Conservation (phyloP, 2,888 invertebrate species). For the Lucinisca nassula region DNA sequence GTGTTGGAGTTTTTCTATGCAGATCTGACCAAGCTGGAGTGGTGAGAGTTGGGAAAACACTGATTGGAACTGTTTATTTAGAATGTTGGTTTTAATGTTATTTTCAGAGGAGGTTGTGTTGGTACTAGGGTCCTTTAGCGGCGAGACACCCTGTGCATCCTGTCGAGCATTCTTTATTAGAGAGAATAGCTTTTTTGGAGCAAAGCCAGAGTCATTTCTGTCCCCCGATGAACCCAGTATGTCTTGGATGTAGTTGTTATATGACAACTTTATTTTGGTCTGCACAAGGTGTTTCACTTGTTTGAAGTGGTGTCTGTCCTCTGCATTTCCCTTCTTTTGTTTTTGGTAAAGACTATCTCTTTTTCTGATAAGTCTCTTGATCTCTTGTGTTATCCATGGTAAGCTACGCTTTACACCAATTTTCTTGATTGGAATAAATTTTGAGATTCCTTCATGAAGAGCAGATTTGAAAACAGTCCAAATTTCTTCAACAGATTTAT, state of each 20-base stretch:
- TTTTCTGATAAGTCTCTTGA: conserved; percentile 2
- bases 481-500: too few relatives aligned
- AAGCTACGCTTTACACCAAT: not conserved
- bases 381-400: conserved; percentile 17
- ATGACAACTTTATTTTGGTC: not conserved
- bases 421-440: too few relatives aligned
- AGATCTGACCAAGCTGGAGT: not conserved
- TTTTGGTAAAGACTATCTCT: not conserved
- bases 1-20: not conserved
- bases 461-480: too few relatives aligned
- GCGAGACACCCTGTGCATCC: conserved; percentile 16
- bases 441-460: too few relatives aligned
- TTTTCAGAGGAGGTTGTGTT: too few relatives aligned
- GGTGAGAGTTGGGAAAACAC: not conserved
- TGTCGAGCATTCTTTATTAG: conserved; percentile 21
- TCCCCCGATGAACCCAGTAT: not conserved
- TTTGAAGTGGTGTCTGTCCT: conserved; percentile 2
- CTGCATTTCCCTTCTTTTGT: not conserved
- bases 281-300: conserved; percentile 20
- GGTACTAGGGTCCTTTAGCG: too few relatives aligned
- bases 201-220: not conserved
- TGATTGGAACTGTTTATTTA: conserved; percentile 21
- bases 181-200: conserved; percentile 10
- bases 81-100: not conserved
- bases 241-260: conserved; percentile 2